Evolutionary conservation across 1,140 invertebrate species (phyloP).

Genomic region (Neodiprion virginianus): DNA sequence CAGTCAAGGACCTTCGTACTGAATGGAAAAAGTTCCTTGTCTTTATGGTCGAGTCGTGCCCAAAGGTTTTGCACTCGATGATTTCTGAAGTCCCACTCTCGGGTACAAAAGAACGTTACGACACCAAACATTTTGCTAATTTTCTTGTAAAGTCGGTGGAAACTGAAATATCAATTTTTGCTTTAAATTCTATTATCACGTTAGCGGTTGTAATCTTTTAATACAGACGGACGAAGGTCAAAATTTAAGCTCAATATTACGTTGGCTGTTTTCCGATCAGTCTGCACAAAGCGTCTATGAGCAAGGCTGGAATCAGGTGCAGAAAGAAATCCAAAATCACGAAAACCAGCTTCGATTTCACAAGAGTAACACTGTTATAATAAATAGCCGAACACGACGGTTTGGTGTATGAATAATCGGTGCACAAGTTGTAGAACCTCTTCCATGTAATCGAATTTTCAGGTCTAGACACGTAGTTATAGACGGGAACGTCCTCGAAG

Average conservation of each 20-base stretch:
- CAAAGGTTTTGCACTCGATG: slow-evolving; percentile 11
- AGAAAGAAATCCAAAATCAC: slow-evolving; percentile 53
- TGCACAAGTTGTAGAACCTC: neutral
- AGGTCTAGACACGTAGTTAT: slow-evolving; percentile 24
- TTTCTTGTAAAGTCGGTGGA: no score
- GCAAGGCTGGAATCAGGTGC: slow-evolving; percentile 68
- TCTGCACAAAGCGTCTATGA: slow-evolving; percentile 63
- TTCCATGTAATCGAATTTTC: slow-evolving; percentile 24
- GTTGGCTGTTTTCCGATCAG: slow-evolving; percentile 67
- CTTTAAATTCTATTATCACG: no score
- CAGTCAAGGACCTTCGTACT: neutral
- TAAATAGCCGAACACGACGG: neutral
- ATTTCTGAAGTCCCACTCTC: slow-evolving; percentile 28
- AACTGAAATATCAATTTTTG: no score
- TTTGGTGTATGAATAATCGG: no score
- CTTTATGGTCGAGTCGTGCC: slow-evolving; percentile 21
- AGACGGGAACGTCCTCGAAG: slow-evolving; percentile 13
- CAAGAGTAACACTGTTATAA: neutral
- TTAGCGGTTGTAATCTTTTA: no score
- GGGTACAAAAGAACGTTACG: slow-evolving; percentile 12
- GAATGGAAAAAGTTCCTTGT: slow-evolving; percentile 32
- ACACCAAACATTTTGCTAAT: no score
- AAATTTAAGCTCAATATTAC: slow-evolving; percentile 48
- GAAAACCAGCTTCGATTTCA: neutral
- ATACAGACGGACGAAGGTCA: no score